Conservation (phyloP, 1,140 invertebrate genomes). For the Calycopis cecrops region DNA sequence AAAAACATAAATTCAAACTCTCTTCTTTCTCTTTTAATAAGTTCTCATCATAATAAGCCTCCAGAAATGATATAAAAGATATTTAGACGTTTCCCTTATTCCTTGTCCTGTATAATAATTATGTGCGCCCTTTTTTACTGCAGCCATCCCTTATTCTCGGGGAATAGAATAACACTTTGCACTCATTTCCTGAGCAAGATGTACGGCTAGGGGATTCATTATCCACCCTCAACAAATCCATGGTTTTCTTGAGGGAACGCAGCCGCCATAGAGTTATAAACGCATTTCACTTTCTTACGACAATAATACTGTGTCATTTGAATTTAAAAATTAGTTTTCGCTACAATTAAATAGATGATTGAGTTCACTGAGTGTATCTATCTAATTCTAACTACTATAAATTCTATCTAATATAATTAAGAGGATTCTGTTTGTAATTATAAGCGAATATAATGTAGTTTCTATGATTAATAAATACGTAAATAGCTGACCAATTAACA, state of each 20-base stretch:
- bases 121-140: conserved; percentile 21
- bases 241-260: conserved; percentile 42
- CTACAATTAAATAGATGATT: background rate
- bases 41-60: background rate
- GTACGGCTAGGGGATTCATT: conserved; percentile 64
- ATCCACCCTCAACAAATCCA: conserved; percentile 60
- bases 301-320: no score
- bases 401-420: no score
- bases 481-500: no score
- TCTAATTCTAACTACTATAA: no score
- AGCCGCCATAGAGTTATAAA: conserved; percentile 24
- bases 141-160: conserved; percentile 31
- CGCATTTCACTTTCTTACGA: no score
- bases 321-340: no score
- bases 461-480: no score
- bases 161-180: conserved; percentile 67
- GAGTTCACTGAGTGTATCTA: no score
- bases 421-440: no score
- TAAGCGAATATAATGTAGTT: no score
- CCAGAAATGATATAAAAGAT: conserved; percentile 11
- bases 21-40: no score
- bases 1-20: no score
- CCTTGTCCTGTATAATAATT: conserved; percentile 24
- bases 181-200: conserved; percentile 63
- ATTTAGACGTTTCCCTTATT: conserved; percentile 16